Evolutionary conservation across 1,140 invertebrate genomes (phyloP), one percentile per base, ranked within the genome.

Genomic region (Phocides pigmalion): DNA sequence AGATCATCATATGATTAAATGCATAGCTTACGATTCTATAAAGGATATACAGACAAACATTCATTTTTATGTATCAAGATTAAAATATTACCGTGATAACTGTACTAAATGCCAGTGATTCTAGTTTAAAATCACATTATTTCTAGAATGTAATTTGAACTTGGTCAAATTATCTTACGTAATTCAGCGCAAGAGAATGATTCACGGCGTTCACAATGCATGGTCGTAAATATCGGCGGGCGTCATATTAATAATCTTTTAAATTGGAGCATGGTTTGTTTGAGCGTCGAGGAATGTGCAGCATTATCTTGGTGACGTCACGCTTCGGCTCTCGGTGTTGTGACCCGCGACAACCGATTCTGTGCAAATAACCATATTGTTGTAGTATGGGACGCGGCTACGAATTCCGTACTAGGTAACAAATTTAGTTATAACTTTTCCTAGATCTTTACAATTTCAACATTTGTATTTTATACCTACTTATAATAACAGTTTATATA

Each of bases 181-280:
- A 19, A n/a, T 46, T 14, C 12, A 22, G 6, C 9, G 20, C 25
- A 47, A 4, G 19, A 35, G 17, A 14, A 32, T 51, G 22, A 51
- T 15, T 51, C 47, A 35, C 5, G 12, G 28, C 14, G 17, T 17
- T 25, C 51, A 42, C 22, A 49, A 44, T 64, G 59, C 58, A 59
- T 17, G 17, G 35, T 47, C 25, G 54, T 63, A 66, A 66, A 70
- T 53, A 62, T 53, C 54, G 20, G 56, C 58, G 39, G 42, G 42
- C 42, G 42, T 61, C 37, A 25, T 42, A 63, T 22, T 47, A 37
- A 58, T 66, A 61, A 64, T 70, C 64, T 66, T 63, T 53, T 66
- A 66, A 70, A 70, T 66, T 66, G 54, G 68, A 63, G 42, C 64
- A 28, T 41, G 5, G 19, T 51, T 65, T 70, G 64, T 70, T 66